Base-by-base conservation (phyloP, 2,797 vertebrate genomes). In the Oceanodroma leucorhoa region DNA sequence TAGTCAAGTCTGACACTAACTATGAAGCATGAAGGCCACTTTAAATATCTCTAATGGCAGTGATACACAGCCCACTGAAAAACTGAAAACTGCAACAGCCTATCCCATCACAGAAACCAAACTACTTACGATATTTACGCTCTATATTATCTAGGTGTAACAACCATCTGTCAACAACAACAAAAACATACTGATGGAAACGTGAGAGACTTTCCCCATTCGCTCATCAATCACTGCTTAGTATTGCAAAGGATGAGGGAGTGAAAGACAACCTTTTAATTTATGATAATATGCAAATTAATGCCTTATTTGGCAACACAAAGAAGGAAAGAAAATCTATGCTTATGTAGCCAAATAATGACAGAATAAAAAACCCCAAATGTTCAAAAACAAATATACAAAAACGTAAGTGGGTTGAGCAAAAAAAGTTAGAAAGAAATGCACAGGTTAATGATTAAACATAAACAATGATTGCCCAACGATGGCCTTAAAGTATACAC, bases 131-230 rank as follows among this genome's bases (percentile, higher is more conserved):
- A 62, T 75, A 87, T 48, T 67, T 75, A 14, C 18, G 46, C 48
- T 92, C 67, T 32, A 10, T 77, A 90, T 95, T 95, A 89, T 67
- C 81, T 73, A 85, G 51, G 36, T 89, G n/a, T 71, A 95, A 94
- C 64, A 77, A 87, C 78, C 61, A 64, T 85, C 72, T 92, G 90
- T 54, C 71, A 93, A 85, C 64, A 87, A 71, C 46, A 82, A 84
- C 60, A 93, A 73, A 66, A 89, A 94, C 66, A 83, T 36, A 48
- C 51, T 80, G 75, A 92, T 77, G 60, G 66, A 94, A 92, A 94
- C 0, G 1, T 79, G 86, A 93, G 65, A 95, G 53, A 85, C 57
- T 86, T 78, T 36, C 54, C 70, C 57, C 34, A 38, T n/a, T 91
- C 29, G 16, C 51, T 77, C 55, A 90, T 73, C 78, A 93, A 91